A percentile compares a stretch with the other conserved stretches of the same genome.
Conservation (phyloP, 2,888 invertebrate genomes). For the Agonopterix heracliana region DNA sequence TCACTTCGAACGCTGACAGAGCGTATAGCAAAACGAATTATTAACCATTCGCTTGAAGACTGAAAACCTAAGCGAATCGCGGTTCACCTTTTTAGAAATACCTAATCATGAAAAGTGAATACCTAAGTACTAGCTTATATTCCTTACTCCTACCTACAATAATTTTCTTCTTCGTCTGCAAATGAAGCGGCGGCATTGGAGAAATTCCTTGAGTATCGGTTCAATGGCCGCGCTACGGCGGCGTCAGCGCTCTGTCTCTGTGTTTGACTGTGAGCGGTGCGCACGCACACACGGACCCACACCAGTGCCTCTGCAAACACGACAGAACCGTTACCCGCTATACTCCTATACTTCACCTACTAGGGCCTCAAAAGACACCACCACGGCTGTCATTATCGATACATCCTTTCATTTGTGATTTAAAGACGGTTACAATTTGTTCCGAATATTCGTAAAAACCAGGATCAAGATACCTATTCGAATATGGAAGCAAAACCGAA, state of each 20-base stretch:
- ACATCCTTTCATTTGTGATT: neutral
- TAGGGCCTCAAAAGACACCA: conserved; percentile 29
- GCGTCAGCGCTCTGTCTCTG: conserved; percentile 53
- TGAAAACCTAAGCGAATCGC: no score
- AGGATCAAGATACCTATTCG: no score
- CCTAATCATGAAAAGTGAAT: neutral
- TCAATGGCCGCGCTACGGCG: conserved; percentile 68
- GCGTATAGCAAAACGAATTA: neutral
- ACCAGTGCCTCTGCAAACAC: conserved; percentile 64
- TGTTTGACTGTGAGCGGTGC: conserved; percentile 48
- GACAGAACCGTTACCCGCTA: conserved; percentile 64
- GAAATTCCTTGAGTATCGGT: conserved; percentile 74
- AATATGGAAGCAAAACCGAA: no score
- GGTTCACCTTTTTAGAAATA: no score
- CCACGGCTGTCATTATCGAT: conserved; percentile 16
- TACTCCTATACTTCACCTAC: conserved; percentile 52
- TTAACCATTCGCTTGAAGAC: no score
- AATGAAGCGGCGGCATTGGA: conserved; percentile 55
- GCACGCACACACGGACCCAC: conserved; percentile 53
- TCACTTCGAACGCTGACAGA: neutral
- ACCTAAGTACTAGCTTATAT: neutral
- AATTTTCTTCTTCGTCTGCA: conserved; percentile 60
- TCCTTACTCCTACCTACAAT: conserved; percentile 30
- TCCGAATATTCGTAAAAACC: no score
- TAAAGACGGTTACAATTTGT: no score